Evolutionary conservation across 2,888 invertebrate species (phyloP).

Genomic region (Eudemis profundana): DNA sequence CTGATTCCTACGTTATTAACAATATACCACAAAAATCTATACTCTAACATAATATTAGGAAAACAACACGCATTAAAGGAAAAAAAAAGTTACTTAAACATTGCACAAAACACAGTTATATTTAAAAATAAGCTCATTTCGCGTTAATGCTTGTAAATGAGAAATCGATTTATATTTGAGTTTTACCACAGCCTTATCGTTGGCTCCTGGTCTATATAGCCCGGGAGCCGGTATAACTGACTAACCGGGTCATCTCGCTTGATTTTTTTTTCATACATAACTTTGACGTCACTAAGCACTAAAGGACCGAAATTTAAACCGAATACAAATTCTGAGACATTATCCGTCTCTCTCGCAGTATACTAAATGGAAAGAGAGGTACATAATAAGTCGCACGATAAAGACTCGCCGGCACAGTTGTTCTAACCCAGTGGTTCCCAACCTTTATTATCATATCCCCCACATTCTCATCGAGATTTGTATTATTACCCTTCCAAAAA

Average conservation of each 20-base stretch:
- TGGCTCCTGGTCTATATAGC: slow-evolving; percentile 33
- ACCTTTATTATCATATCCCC: too few species aligned
- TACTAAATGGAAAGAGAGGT: too few species aligned
- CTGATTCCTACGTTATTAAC: slow-evolving; percentile 11
- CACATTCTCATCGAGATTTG: too few species aligned
- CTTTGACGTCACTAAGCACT: not conserved
- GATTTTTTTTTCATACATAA: slow-evolving; percentile 12
- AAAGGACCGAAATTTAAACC: not conserved
- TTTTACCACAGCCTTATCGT: slow-evolving; percentile 52
- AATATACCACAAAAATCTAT: slow-evolving; percentile 39
- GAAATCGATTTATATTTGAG: slow-evolving; percentile 47
- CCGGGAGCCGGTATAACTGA: slow-evolving; percentile 21
- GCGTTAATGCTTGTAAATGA: slow-evolving; percentile 41
- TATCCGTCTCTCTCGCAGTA: too few species aligned
- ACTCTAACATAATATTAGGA: slow-evolving; percentile 45
- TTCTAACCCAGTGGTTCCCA: too few species aligned
- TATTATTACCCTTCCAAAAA: too few species aligned
- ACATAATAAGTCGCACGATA: too few species aligned
- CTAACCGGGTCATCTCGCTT: slow-evolving; percentile 30
- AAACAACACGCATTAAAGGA: slow-evolving; percentile 45
- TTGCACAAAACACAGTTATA: slow-evolving; percentile 47
- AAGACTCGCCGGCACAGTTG: too few species aligned
- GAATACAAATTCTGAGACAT: not conserved
- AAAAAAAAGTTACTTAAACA: slow-evolving; percentile 42
- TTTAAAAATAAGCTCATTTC: slow-evolving; percentile 38